Evolutionary conservation across 2,888 invertebrate genomes (phyloP), one percentile per base, ranked within the genome.

Genomic region (Drosophila buzzatii): DNA sequence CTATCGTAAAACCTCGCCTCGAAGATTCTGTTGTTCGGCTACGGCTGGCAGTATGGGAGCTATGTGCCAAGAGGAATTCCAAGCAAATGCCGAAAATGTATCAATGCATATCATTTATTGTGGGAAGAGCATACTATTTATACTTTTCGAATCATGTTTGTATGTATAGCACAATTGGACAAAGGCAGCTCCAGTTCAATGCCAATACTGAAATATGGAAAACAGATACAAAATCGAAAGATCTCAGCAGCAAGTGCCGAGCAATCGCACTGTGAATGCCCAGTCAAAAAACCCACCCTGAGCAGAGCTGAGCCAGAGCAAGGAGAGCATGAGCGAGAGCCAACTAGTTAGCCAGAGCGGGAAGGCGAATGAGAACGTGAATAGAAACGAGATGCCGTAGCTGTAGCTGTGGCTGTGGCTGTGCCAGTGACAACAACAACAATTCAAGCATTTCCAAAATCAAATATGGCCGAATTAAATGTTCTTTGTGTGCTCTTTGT

Each of bases 381-480:
- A 60, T 45, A 42, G 42, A 16, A 58, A 56, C 49, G 20, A 20
- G 44, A 61, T 64, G 56, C n/a, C 52, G 49, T 49, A 31, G 66
- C 70, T 51, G 56, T 44, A 18, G 57, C 33, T 33, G 33, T 9
- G 3, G 23, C 27, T 27, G 56, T 44, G 18, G 57, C 35, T 35
- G 35, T 10, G 35, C 6, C 76, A 79, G 62, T 53, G 76, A 77
- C 61, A 79, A 63, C 71, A 84, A 74, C 70, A 80, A 77, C 81
- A 84, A 77, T 76, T 83, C 79, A 62, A 70, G 79, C 70, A 86
- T 77, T 81, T 82, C 78, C 81, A 83, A 89, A 91, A 88, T 90
- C 90, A 91, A 91, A 91, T 82, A 91, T 91, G 91, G 91, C 91
- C 90, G 91, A 88, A 88, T 83, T 80, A 81, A 84, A 84, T 87